Conservation (phyloP, 2,888 invertebrate genomes). For the Chymomyza amoena region DNA sequence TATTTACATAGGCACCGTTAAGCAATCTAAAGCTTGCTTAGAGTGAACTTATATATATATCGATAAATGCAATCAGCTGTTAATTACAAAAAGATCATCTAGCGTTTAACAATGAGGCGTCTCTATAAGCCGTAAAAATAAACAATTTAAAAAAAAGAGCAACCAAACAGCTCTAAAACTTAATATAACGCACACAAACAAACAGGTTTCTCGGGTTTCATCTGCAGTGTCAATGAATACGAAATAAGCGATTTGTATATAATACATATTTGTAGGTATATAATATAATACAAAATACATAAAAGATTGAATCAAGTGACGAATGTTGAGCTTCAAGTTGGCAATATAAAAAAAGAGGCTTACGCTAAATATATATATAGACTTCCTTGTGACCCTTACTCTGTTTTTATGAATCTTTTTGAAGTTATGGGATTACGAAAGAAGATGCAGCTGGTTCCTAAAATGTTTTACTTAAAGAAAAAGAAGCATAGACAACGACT, state of each 20-base stretch:
- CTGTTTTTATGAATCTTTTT: too few relatives aligned
- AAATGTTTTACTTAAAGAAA: too few relatives aligned
- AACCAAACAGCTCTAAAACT: constrained; percentile 2
- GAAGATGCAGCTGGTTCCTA: too few relatives aligned
- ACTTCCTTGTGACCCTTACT: too few relatives aligned
- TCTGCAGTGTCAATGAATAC: constrained; percentile 70
- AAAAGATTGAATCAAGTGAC: constrained; percentile 41
- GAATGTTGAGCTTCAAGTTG: constrained; percentile 39
- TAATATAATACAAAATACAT: constrained; percentile 31
- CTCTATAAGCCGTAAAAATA: constrained; percentile 7
- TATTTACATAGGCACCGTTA: not conserved
- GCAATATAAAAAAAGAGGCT: constrained; percentile 5
- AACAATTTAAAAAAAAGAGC: constrained; percentile 6
- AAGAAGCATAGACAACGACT: too few relatives aligned
- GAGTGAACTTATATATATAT: not conserved
- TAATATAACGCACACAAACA: constrained; percentile 41
- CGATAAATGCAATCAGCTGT: not conserved
- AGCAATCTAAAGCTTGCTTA: not conserved
- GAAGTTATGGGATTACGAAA: too few relatives aligned
- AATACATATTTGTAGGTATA: constrained; percentile 9
- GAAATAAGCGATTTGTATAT: constrained; percentile 14
- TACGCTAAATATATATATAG: not conserved
- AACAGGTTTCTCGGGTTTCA: constrained; percentile 71
- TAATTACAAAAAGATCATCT: constrained; percentile 28
- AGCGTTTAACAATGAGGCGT: constrained; percentile 29